Percentiles rank a stretch among this genome's conserved stretches.
Evolutionary conservation across 2,113 vertebrate species (phyloP).

Genomic region (Canis aureus): DNA sequence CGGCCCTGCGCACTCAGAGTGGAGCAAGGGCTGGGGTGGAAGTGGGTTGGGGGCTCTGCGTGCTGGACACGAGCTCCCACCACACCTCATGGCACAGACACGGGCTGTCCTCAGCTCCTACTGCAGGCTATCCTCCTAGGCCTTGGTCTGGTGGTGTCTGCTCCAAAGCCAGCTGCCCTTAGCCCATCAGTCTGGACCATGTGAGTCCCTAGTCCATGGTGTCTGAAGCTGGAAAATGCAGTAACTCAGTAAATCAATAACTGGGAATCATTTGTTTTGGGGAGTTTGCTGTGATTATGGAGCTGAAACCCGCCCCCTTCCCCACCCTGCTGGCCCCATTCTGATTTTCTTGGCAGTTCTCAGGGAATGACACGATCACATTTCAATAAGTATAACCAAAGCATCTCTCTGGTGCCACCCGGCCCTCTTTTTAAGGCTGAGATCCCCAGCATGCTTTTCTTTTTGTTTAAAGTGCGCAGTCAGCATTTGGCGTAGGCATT

Average conservation of each 20-base stretch:
- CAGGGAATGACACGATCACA: background rate
- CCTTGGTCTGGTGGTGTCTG: background rate
- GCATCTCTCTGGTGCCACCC: background rate
- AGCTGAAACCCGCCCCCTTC: rapidly evolving
- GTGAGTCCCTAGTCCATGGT: background rate
- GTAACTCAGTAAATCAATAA: background rate
- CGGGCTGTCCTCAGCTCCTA: background rate
- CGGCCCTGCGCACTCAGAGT: background rate
- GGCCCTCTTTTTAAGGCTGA: background rate
- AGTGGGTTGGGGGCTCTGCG: background rate
- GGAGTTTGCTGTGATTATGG: background rate
- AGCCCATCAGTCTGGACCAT: background rate
- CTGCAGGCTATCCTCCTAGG: background rate
- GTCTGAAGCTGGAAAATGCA: background rate
- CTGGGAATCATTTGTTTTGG: background rate
- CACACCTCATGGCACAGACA: background rate
- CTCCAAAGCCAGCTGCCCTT: background rate
- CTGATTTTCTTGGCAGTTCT: conserved; percentile 22
- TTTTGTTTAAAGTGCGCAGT: background rate
- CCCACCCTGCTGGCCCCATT: background rate
- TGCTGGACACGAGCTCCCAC: background rate
- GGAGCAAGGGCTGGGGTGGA: background rate
- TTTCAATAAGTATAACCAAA: background rate
- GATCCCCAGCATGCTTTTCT: background rate
- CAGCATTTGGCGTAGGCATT: background rate